phyloP scores from a whole-genome alignment of 2,888 invertebrate genomes.

The Leptodirus hochenwartii region DNA sequence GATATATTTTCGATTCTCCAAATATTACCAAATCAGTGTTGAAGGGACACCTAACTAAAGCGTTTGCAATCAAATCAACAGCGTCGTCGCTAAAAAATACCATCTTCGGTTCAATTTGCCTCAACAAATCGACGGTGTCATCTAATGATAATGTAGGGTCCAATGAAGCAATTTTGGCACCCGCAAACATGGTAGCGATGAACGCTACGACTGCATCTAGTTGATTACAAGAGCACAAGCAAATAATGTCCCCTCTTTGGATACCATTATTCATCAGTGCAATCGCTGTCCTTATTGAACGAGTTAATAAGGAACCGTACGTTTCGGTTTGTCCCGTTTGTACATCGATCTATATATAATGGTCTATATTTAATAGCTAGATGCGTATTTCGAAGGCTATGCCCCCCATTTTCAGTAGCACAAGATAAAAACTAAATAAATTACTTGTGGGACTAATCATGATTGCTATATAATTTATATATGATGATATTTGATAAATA shows the following conservation, averaged over 20 bases:
- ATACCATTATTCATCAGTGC: conserved; percentile 24
- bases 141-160: conserved; percentile 16
- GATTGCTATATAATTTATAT: no score
- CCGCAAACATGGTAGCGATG: conserved; percentile 29
- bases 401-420: no score
- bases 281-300: conserved; percentile 28
- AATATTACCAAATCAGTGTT: conserved; percentile 9
- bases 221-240: conserved; percentile 29
- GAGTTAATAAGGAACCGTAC: conserved; percentile 21
- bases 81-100: conserved; percentile 3
- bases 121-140: conserved; percentile 15
- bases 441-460: no score
- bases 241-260: conserved; percentile 26
- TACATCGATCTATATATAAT: no score
- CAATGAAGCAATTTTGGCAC: conserved; percentile 19
- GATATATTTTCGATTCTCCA: conserved; percentile 6
- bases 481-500: no score
- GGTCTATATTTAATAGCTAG: no score
- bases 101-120: conserved; percentile 11
- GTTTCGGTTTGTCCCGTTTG: no score
- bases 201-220: conserved; percentile 28
- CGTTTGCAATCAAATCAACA: neutral
- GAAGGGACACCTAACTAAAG: no score
- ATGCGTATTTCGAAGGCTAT: no score
- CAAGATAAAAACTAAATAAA: no score